Base-by-base conservation (phyloP, 2,888 invertebrate genomes). In the Parelbella ahira region DNA sequence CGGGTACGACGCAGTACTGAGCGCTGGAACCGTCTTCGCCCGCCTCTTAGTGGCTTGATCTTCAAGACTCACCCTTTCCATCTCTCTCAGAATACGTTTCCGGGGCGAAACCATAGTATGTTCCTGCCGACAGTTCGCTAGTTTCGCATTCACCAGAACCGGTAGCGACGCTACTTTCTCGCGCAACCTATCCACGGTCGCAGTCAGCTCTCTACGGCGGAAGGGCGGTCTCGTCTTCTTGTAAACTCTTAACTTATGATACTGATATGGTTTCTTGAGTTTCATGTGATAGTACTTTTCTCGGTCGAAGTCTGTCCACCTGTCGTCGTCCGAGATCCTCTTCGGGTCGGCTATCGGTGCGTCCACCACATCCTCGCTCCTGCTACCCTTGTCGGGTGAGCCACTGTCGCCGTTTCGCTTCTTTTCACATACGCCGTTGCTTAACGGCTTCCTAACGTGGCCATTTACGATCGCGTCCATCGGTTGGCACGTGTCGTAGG, bases 51-150 rank as follows among this genome's bases (percentile, higher is more conserved):
- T 88, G 24, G 91, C 90, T 56, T 90, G 90, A 59, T 93, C 93
- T 65, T 92, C 92, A 47, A 92, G 80, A 49, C 91, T 92, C 3
- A 93, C 93, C 60, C 92, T 90, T 68, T 95, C 95, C 65, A 95
- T 89, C 72, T 95, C 95, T 38, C 94, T 90, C 48, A 95, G 83
- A 75, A 95, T 93, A 55, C 95, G 90, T 69, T 95, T 95, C 23
- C 95, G 89, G 33, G 95, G 95, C 46, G 95, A 95, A 13, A 95
- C 94, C 58, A 93, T 92, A 55, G 68, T 69, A 67, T 86, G 88
- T 60, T 88, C 88, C 61, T 83, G 87, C 30, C 86, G 75, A 47
- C 87, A 87, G 54, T 58, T 76, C 10, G 77, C 82, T 32, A 84
- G 60, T 61, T 87, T 86, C 5, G 78, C 81, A 60, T 86, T 83